Evolutionary conservation across 2,797 vertebrate species (phyloP), one percentile per base, ranked within the genome.

Genomic region (Girardinus metallicus): DNA sequence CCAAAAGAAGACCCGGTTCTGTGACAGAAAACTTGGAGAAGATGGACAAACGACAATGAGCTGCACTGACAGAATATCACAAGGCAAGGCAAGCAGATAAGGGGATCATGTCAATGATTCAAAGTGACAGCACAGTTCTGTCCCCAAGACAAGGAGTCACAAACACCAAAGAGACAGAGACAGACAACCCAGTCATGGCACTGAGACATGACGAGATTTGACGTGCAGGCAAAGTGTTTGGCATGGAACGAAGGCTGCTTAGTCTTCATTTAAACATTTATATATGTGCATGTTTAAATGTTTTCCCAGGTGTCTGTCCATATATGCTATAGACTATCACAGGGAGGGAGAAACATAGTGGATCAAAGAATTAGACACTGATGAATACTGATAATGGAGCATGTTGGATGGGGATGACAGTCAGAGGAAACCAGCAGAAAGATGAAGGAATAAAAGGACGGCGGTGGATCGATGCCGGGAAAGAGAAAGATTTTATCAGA

Each of bases 91-190:
- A 53, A 55, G 81, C 6, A 39, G 60, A 76, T 74, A 44, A 74
- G 51, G 53, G 82, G 68, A 73, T 74, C 44, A 75, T 8, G 62
- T 77, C 70, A 80, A 73, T 83, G 82, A 87, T 87, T 82, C 76
- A 82, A 84, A 86, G 75, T 11, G 57, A 85, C 77, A 73, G 73
- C 44, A 23, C 64, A 43, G 46, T 53, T 57, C 49, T 77, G 72
- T 75, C 74, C 73, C n/a, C 36, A 18, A 78, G 78, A 74, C 71
- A 76, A 2, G 34, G 46, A 46, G 77, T 53, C 82, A 79, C 64
- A 78, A 57, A 68, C 76, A 78, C 6, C 64, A 79, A 76, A 39
- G 60, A 55, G 68, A 83, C 77, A 68, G 73, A 80, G 49, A 64
- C 9, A 39, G 75, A 79, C 80, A 60, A 70, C 78, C 74, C 31